A percentile compares a stretch with the other conserved stretches of the same genome.
Evolutionary conservation across 1,140 invertebrate species (phyloP).

Genomic region (Octopus sinensis): DNA sequence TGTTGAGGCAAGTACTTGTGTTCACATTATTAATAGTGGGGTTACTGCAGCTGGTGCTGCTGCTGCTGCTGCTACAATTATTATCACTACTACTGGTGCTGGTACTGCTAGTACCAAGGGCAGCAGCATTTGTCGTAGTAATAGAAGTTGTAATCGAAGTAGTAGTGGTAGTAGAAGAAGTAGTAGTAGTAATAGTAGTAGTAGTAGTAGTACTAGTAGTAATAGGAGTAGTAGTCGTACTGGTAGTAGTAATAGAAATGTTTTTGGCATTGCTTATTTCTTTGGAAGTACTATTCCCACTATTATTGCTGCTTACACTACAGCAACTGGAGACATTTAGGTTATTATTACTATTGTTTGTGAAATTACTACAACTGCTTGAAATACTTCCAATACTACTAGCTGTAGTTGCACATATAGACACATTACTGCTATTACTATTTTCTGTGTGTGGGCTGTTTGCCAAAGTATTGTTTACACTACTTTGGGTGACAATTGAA

Average conservation of each 20-base stretch:
- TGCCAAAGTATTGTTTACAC: slow-evolving; percentile 14
- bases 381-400: slow-evolving; percentile 7
- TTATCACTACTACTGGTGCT: slow-evolving; percentile 28
- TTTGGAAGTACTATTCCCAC: neutral
- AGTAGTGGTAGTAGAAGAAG: neutral
- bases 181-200: neutral
- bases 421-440: neutral
- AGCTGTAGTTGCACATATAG: slow-evolving; percentile 8
- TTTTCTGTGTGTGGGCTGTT: neutral
- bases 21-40: slow-evolving; percentile 23
- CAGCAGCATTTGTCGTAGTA: neutral
- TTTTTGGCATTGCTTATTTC: no score
- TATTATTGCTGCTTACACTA: neutral
- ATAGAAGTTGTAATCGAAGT: neutral
- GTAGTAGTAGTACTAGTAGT: neutral
- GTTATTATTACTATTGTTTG: slow-evolving; percentile 21
- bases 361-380: slow-evolving; percentile 16
- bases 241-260: neutral
- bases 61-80: slow-evolving; percentile 29
- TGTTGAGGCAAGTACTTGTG: neutral
- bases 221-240: neutral
- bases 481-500: slow-evolving; percentile 18
- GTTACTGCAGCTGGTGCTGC: slow-evolving; percentile 17
- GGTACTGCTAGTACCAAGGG: slow-evolving; percentile 12
- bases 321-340: slow-evolving; percentile 23